Percentiles rank a stretch among this genome's conserved stretches.
These are phyloP conservation scores for Drosophila funebris DNA, from an alignment of 1,140 invertebrate genomes.

Conservation along the genomic window DNA sequence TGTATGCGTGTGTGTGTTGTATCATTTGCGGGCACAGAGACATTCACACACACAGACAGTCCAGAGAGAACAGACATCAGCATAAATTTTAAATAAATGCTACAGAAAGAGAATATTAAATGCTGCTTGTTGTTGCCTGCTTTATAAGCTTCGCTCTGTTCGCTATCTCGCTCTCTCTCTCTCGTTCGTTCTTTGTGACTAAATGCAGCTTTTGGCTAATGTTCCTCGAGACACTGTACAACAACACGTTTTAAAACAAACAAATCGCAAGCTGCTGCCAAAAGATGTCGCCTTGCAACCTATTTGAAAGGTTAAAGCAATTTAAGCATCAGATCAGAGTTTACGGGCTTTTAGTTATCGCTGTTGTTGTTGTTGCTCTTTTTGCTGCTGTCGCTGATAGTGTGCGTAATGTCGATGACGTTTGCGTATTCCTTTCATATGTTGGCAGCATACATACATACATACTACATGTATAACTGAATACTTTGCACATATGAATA, in stretches of 20 bases:
- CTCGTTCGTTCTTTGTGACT: background rate
- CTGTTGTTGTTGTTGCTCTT: constrained; percentile 32
- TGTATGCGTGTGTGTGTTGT: constrained; percentile 56
- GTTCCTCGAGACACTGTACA: constrained; percentile 5
- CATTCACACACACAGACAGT: background rate
- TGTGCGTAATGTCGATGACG: constrained; percentile 56
- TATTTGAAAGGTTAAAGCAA: constrained; percentile 65
- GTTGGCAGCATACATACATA: background rate
- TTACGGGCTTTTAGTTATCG: constrained; percentile 1
- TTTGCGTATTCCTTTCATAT: constrained; percentile 71
- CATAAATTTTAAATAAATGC: constrained; percentile 81
- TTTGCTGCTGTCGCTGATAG: background rate
- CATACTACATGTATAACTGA: constrained; percentile 56
- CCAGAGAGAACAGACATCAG: constrained; percentile 73
- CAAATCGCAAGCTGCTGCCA: constrained; percentile 7
- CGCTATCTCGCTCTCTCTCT: background rate
- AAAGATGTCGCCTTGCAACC: background rate
- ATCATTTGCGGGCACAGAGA: constrained; percentile 23
- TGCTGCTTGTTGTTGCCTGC: constrained; percentile 45
- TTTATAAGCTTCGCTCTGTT: too few relatives aligned
- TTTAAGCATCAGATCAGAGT: constrained; percentile 45
- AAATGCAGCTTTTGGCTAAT: constrained; percentile 32
- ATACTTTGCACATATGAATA: constrained; percentile 76
- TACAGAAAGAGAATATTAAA: constrained; percentile 77
- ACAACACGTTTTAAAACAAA: background rate